Evolutionary conservation across 1,140 invertebrate species (phyloP).

Genomic region (Aphelenchoides avenae): DNA sequence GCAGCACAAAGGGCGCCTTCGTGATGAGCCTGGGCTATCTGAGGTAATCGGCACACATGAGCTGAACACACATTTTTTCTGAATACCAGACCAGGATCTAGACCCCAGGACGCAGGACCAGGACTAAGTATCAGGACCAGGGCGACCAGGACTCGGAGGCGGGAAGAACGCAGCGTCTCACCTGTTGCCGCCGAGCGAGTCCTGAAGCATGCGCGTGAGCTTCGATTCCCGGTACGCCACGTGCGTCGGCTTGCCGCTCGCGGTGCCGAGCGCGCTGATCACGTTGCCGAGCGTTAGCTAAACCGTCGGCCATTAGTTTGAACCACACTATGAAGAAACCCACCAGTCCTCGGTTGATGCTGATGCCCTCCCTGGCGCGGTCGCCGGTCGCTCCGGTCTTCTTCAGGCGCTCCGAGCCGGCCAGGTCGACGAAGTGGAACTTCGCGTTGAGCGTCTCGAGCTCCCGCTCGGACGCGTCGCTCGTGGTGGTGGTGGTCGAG

Average conservation of each 20-base stretch:
- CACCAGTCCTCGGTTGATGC: conserved; percentile 65
- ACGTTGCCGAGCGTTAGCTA: conserved; percentile 73
- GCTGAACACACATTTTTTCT: too few species aligned
- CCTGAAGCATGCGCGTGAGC: conserved; percentile 68
- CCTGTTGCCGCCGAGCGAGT: conserved; percentile 85
- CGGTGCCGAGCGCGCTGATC: conserved; percentile 63
- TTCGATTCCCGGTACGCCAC: conserved; percentile 65
- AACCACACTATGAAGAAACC: conserved; percentile 21
- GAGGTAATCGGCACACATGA: too few species aligned
- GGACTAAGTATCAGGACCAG: too few species aligned
- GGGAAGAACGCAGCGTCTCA: too few species aligned
- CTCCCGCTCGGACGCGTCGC: background rate
- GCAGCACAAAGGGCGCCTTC: too few species aligned
- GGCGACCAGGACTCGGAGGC: too few species aligned
- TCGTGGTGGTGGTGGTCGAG: background rate
- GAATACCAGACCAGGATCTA: too few species aligned
- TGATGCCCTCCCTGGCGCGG: conserved; percentile 65
- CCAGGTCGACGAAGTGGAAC: conserved; percentile 65
- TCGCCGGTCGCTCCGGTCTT: conserved; percentile 65
- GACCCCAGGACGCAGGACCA: too few species aligned
- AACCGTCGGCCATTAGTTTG: conserved; percentile 37
- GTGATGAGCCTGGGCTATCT: too few species aligned
- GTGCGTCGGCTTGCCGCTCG: conserved; percentile 53
- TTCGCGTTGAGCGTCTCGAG: conserved; percentile 64
- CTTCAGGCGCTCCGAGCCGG: conserved; percentile 64